Base-by-base conservation (phyloP, 2,888 invertebrate species). In the Parthenolecanium corni region DNA sequence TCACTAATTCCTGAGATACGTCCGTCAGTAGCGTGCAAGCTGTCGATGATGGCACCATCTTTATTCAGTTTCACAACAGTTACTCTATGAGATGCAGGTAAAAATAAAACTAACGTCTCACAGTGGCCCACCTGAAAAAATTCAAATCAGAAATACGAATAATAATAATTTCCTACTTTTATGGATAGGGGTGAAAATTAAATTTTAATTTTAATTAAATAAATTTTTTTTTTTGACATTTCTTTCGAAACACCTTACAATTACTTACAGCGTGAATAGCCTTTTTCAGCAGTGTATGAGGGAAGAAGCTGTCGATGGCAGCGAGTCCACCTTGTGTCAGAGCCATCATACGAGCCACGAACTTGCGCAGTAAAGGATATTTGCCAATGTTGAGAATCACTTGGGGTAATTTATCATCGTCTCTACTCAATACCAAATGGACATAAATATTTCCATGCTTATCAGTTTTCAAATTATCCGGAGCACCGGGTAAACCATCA, bases 401-500 rank as follows among this genome's bases (percentile, higher is more conserved):
- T 25, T 36, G 46, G 11, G 47, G 61, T 16, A 51, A 49, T 3
- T 21, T 6, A n/a, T 62, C 14, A 11, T 42, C 0, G 72, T 71
- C 71, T 83, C 82, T 57, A 77, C 78, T 73, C 0, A 74, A 65
- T 65, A 84, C 75, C 12, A 89, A 71, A 1, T 80, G 77, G 2
- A 85, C 80, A 67, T 86, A 77, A 67, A 86, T 75, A 20, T 87
- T 86, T 3, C 83, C 84, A 18, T 79, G 78, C 66, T 84, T 82
- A 20, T 75, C 74, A 1, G 72, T 70, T 51, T 76, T 71, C 36
- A 84, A 75, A 70, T 84, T 84, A 71, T 84, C 83, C 1, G 82
- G 82, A 1, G 69, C 65, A 73, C 83, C 90, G 71, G 90, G 89
- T 65, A 91, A 75, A 42, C 88, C 87, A 69, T 90, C 85, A 3